Evolutionary conservation across 2,888 invertebrate genomes (phyloP).

Genomic region (Dryocosmus kuriphilus): DNA sequence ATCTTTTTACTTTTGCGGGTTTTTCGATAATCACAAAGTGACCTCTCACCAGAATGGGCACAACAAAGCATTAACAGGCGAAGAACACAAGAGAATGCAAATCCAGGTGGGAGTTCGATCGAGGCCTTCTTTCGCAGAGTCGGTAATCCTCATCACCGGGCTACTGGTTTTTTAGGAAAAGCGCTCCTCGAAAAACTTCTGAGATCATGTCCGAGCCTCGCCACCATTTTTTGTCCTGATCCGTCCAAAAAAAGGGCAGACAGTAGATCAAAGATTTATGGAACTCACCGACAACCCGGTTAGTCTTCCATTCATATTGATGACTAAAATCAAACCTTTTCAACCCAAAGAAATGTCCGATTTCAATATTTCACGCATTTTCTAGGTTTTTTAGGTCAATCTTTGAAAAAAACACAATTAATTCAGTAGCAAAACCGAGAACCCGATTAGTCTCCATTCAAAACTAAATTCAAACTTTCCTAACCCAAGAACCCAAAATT

Average conservation of each 20-base stretch:
- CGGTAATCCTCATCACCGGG: constrained; percentile 81
- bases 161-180: constrained; percentile 96
- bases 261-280: constrained; percentile 84
- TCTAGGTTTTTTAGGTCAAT: too few relatives aligned
- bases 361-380: too few relatives aligned
- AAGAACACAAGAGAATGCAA: constrained; percentile 63
- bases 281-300: constrained; percentile 87
- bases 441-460: too few relatives aligned
- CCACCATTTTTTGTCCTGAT: constrained; percentile 90
- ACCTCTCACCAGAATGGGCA: constrained; percentile 66
- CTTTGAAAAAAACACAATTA: too few relatives aligned
- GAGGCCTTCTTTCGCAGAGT: constrained; percentile 80
- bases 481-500: too few relatives aligned
- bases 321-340: neutral
- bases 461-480: too few relatives aligned
- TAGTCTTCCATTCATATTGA: constrained; percentile 61
- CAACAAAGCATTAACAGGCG: constrained; percentile 67
- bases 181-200: constrained; percentile 95
- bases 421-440: too few relatives aligned
- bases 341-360: too few relatives aligned
- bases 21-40: constrained; percentile 48
- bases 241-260: constrained; percentile 86
- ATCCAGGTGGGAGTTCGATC: constrained; percentile 65
- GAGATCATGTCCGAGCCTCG: constrained; percentile 89
- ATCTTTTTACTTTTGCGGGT: constrained; percentile 48